These are phyloP conservation scores for Agrotis clavis DNA, from an alignment of 2,888 invertebrate species.

Conservation along the genomic window DNA sequence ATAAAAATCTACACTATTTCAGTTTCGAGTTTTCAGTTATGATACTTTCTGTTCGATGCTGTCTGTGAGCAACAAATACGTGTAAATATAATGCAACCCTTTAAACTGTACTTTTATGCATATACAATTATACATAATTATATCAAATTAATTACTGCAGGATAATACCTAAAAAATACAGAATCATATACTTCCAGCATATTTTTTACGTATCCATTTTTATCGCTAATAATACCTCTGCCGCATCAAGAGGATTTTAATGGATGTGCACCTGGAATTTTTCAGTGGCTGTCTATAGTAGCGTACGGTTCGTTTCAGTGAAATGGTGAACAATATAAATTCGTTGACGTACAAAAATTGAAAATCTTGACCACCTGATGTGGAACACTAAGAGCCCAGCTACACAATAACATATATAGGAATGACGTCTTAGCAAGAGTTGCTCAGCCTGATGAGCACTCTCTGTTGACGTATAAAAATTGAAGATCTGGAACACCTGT, in stretches of 20 bases:
- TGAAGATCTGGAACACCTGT: too few relatives aligned
- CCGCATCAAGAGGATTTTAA: conserved; percentile 42
- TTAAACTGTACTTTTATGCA: neutral
- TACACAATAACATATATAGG: too few relatives aligned
- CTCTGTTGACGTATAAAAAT: too few relatives aligned
- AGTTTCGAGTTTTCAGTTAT: neutral
- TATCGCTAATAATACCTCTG: conserved; percentile 44
- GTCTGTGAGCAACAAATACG: neutral
- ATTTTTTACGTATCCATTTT: conserved; percentile 23
- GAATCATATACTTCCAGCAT: too few relatives aligned
- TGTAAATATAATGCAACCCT: neutral
- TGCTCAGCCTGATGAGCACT: too few relatives aligned
- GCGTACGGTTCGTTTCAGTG: conserved; percentile 29
- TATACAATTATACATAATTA: too few relatives aligned
- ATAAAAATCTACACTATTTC: neutral
- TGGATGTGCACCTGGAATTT: conserved; percentile 51
- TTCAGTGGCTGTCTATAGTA: conserved; percentile 31
- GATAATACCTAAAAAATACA: too few relatives aligned
- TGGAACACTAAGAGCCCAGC: too few relatives aligned
- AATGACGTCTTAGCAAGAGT: too few relatives aligned
- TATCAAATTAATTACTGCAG: neutral
- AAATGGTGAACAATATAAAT: conserved; percentile 42
- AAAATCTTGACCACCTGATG: too few relatives aligned
- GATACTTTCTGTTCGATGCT: neutral
- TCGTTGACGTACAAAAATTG: too few relatives aligned